phyloP scores from a whole-genome alignment of 2,888 invertebrate genomes.

The Cantharis nigra region DNA sequence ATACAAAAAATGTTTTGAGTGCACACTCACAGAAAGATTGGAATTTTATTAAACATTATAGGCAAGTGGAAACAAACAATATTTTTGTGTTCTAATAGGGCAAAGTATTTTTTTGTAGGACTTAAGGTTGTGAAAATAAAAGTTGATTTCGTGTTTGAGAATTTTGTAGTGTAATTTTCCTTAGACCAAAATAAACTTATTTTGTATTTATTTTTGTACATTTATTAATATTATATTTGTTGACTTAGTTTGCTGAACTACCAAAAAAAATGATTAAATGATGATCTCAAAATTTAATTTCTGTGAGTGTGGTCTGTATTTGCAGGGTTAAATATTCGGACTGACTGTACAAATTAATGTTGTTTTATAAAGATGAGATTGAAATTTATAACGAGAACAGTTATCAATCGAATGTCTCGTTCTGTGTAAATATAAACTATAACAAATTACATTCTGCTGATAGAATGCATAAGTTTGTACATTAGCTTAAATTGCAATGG shows the following conservation, averaged over 20 bases:
- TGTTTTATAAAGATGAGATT: not conserved
- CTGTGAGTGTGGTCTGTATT: not conserved
- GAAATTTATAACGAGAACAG: not conserved
- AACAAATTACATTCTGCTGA: not conserved
- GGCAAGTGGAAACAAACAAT: not conserved
- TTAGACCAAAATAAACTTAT: not conserved
- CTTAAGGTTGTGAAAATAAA: not conserved
- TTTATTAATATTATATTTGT: not conserved
- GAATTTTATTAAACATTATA: not conserved
- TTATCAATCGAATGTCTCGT: not conserved
- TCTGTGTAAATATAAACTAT: not conserved
- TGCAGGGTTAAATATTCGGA: not conserved
- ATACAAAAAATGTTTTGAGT: not conserved
- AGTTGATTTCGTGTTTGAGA: not conserved
- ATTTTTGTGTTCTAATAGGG: not conserved
- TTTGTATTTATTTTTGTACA: not conserved
- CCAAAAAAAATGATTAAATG: not conserved
- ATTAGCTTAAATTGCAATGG: not conserved
- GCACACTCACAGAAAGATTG: not conserved
- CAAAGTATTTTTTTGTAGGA: not conserved
- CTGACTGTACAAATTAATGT: not conserved
- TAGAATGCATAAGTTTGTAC: not conserved
- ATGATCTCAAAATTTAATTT: not conserved
- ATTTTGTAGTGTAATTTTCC: not conserved
- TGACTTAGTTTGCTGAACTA: not conserved